Evolutionary conservation across 2,797 vertebrate genomes (phyloP).

Genomic region (Malurus splendens): DNA sequence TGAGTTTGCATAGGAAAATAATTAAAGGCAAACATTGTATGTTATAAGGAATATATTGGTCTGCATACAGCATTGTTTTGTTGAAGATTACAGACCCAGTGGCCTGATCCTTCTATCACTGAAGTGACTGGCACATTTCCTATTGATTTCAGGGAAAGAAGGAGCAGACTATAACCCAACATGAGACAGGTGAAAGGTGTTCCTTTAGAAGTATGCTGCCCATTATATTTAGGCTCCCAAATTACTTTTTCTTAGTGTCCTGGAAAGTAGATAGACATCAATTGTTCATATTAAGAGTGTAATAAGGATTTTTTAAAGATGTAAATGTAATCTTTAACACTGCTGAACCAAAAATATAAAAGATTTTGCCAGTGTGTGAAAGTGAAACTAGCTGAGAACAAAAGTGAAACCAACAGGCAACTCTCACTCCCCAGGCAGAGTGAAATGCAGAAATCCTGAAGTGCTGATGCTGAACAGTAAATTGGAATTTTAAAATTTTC

Average conservation of each 20-base stretch:
- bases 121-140: background rate
- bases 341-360: background rate
- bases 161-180: background rate
- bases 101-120: background rate
- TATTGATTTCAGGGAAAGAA: background rate
- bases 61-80: background rate
- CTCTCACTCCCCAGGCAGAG: constrained; percentile 1
- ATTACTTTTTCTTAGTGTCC: background rate
- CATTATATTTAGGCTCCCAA: background rate
- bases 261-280: background rate
- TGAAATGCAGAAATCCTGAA: constrained; percentile 16
- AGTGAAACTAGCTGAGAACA: constrained; percentile 48
- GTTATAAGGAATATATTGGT: background rate
- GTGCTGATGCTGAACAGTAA: background rate
- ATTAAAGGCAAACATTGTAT: background rate
- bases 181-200: background rate
- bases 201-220: background rate
- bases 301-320: constrained; percentile 6
- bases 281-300: background rate
- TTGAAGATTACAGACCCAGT: background rate
- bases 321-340: background rate
- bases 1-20: background rate
- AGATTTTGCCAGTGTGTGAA: background rate
- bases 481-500: background rate
- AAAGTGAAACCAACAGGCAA: constrained; percentile 52